Evolutionary conservation across 2,113 vertebrate species (phyloP).

Genomic region (Xenopus tropicalis): UCB_Xtro_10.0 CM004446.2:88498001-88498500

Average conservation of each 20-base stretch:
- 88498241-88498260: constrained; percentile 1
- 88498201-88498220: constrained; percentile 6
- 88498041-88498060: not conserved
- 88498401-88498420: constrained; percentile 17
- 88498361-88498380: not conserved
- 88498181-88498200: constrained; percentile 15
- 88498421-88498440: constrained; percentile 24
- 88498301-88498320: constrained; percentile 1
- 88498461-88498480: constrained; percentile 8
- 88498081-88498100: constrained; percentile 8
- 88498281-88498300: constrained; percentile 44
- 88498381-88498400: not conserved
- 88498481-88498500: not conserved
- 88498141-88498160: not conserved
- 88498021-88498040: not conserved
- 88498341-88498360: constrained; percentile 28
- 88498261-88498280: constrained; percentile 13
- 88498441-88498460: constrained; percentile 4
- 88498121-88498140: not conserved
- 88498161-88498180: constrained; percentile 3
- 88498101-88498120: constrained; percentile 2
- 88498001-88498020: constrained; percentile 1
- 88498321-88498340: not conserved
- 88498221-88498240: constrained; percentile 17
- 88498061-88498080: not conserved